These are phyloP conservation scores for Lymantria monacha DNA, from an alignment of 2,888 invertebrate genomes.

Conservation along the genomic window DNA sequence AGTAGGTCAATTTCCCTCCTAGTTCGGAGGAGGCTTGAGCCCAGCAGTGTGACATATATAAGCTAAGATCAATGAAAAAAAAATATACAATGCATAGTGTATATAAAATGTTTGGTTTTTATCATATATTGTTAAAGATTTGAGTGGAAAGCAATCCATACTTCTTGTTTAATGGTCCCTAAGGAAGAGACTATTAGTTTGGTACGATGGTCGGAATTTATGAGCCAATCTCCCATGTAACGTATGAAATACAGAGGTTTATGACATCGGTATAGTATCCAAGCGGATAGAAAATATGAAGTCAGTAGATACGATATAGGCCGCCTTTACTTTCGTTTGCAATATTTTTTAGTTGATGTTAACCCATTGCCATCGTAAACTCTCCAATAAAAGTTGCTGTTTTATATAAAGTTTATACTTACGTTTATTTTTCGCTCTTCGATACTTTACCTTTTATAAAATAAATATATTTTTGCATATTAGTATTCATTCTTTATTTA, in stretches of 20 bases:
- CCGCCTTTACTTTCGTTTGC: constrained; percentile 2
- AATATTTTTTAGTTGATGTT: constrained; percentile 2
- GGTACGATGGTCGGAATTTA: constrained; percentile 56
- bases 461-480: no score
- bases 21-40: no score
- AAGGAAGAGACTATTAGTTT: constrained; percentile 63
- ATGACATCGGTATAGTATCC: constrained; percentile 2
- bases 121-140: constrained; percentile 17
- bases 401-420: not conserved
- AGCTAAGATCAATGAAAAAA: no score
- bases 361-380: not conserved
- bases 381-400: not conserved
- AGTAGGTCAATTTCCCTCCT: no score
- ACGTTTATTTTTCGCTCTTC: not conserved
- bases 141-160: constrained; percentile 34
- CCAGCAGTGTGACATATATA: no score
- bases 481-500: no score
- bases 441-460: no score
- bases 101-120: not conserved
- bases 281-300: constrained; percentile 1
- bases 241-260: constrained; percentile 41
- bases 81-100: no score
- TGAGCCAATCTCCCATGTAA: constrained; percentile 48
- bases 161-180: constrained; percentile 55
- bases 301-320: constrained; percentile 2